Evolutionary conservation across 2,888 invertebrate genomes (phyloP).

Genomic region (Drosophila recens): DNA sequence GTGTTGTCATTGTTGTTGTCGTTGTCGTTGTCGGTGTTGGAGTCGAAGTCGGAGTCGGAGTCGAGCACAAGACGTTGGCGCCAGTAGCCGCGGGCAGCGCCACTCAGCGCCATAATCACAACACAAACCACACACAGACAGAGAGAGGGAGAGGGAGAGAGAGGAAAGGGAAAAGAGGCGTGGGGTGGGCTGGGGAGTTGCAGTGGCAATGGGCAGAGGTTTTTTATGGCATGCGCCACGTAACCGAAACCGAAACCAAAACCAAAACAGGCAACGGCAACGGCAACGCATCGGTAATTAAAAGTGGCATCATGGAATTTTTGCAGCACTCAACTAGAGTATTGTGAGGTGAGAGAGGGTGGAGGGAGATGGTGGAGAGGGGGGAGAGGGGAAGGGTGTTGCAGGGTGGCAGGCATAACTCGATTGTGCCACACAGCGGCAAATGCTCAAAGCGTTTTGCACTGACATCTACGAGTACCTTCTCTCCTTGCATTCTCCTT

Average conservation of each 20-base stretch:
- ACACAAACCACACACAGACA: constrained; percentile 53
- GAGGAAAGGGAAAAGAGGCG: neutral
- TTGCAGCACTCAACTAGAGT: constrained; percentile 36
- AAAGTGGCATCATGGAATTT: constrained; percentile 68
- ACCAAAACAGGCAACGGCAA: constrained; percentile 49
- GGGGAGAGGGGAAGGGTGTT: neutral
- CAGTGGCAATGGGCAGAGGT: constrained; percentile 53
- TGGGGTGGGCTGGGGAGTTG: neutral
- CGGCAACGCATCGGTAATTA: constrained; percentile 67
- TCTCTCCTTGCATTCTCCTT: neutral
- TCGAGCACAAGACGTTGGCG: constrained; percentile 56
- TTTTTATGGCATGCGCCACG: constrained; percentile 78
- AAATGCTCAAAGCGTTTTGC: constrained; percentile 17
- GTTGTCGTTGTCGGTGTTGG: neutral
- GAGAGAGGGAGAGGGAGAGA: constrained; percentile 14
- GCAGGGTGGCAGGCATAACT: neutral
- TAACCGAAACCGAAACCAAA: constrained; percentile 62
- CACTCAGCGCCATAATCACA: constrained; percentile 68
- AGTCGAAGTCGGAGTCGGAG: constrained; percentile 38
- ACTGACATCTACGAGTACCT: neutral
- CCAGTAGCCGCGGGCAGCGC: constrained; percentile 67
- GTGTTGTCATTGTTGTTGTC: constrained; percentile 22
- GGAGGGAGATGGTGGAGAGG: neutral
- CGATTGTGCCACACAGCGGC: constrained; percentile 18
- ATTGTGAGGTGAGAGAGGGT: neutral